These are phyloP conservation scores for Apostichopus leukothele DNA, from an alignment of 53 echinoderm and acorn worm species.

Conservation along the genomic window DNA sequence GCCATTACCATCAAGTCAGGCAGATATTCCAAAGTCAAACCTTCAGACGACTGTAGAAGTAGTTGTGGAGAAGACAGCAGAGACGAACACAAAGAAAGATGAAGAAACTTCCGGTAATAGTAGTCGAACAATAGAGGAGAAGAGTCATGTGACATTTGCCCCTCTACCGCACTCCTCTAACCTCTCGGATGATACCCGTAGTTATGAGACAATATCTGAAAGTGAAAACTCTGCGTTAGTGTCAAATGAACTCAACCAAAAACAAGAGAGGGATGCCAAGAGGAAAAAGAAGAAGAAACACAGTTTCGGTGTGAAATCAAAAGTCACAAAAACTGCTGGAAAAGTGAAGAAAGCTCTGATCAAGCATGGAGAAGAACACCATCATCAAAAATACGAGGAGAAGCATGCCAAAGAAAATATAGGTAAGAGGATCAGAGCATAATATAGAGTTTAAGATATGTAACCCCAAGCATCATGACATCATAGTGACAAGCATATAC, in stretches of 20 bases:
- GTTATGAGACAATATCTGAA: background rate
- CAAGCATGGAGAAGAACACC: background rate
- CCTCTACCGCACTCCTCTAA: background rate
- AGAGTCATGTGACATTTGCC: constrained; percentile 27
- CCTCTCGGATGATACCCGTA: background rate
- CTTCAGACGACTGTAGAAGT: background rate
- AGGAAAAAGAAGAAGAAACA: background rate
- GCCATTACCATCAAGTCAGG: background rate
- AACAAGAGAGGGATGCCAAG: background rate
- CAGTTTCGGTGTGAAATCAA: background rate
- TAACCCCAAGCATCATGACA: no score
- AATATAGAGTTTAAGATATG: no score
- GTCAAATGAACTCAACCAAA: background rate
- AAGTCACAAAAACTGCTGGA: constrained; percentile 20
- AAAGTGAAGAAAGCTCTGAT: constrained; percentile 30
- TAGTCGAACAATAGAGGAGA: background rate
- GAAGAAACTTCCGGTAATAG: background rate
- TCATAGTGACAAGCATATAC: no score
- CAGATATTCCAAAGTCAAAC: constrained; percentile 27
- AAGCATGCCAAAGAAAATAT: background rate
- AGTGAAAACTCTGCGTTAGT: background rate
- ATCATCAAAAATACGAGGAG: background rate
- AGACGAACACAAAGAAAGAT: background rate
- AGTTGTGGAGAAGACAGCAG: background rate
- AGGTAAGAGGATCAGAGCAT: no score